Conservation (phyloP, 2,797 vertebrate species). For the Gorsachius magnificus region DNA sequence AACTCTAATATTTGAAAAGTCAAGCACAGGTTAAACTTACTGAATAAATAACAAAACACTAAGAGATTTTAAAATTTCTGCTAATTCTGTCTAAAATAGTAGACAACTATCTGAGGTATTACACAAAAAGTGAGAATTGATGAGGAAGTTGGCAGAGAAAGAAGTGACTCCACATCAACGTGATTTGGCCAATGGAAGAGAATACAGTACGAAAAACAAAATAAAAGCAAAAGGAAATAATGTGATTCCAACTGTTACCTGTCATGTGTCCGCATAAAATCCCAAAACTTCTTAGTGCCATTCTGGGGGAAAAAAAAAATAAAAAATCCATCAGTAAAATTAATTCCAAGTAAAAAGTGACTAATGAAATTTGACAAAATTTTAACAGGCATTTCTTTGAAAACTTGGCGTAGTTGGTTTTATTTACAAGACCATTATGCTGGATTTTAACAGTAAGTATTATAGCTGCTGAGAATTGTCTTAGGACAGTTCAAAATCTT, state of each 20-base stretch:
- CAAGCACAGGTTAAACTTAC: background rate
- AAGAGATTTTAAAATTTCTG: background rate
- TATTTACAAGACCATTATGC: background rate
- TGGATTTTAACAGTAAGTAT: background rate
- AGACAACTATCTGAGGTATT: background rate
- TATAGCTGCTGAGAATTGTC: background rate
- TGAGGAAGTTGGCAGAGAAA: background rate
- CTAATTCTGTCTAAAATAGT: background rate
- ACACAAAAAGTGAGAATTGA: background rate
- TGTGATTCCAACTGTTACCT: conserved; percentile 74
- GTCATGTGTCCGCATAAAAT: conserved; percentile 93
- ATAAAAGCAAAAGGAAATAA: background rate
- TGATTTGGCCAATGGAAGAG: background rate
- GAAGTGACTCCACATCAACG: background rate
- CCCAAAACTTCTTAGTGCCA: conserved; percentile 89
- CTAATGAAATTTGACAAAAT: background rate
- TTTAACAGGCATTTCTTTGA: background rate
- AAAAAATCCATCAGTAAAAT: background rate
- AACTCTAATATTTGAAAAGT: background rate
- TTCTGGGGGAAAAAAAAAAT: conserved; percentile 70
- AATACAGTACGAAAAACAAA: background rate
- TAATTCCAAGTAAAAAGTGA: background rate
- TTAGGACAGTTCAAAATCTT: background rate
- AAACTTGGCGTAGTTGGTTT: background rate
- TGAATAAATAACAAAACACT: background rate